A percentile compares a stretch with the other conserved stretches of the same genome.
Evolutionary conservation across 2,797 vertebrate species (phyloP).

Genomic region (Cyclura pinguis): DNA sequence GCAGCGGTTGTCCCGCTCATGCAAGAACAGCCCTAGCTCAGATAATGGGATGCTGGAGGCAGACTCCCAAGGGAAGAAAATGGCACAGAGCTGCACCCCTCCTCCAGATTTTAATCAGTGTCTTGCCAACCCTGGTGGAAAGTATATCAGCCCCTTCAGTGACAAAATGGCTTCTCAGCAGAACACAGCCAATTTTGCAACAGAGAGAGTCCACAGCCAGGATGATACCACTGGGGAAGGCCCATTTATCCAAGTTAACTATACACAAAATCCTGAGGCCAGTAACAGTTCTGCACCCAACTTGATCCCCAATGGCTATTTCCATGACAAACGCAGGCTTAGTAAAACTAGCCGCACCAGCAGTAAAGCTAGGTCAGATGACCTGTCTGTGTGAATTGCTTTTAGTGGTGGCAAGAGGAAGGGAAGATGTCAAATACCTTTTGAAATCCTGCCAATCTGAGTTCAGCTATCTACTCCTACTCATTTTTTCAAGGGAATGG

Average conservation of each 20-base stretch:
- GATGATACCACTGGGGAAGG: constrained; percentile 79
- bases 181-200: constrained; percentile 91
- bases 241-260: constrained; percentile 85
- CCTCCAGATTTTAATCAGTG: constrained; percentile 94
- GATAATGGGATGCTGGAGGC: constrained; percentile 62
- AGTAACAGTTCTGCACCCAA: constrained; percentile 75
- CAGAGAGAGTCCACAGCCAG: constrained; percentile 85
- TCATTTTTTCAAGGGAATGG: constrained; percentile 33
- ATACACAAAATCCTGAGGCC: constrained; percentile 77
- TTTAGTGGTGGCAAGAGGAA: background rate
- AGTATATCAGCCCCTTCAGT: constrained; percentile 88
- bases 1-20: constrained; percentile 70
- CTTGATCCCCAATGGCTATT: constrained; percentile 75
- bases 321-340: constrained; percentile 87
- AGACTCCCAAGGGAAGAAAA: constrained; percentile 57
- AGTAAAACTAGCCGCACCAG: constrained; percentile 92
- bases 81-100: constrained; percentile 85
- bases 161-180: constrained; percentile 91
- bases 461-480: background rate
- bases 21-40: constrained; percentile 54
- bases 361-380: constrained; percentile 89
- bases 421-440: background rate
- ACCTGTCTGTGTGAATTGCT: constrained; percentile 87
- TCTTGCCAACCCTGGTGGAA: constrained; percentile 77
- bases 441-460: constrained; percentile 28